A percentile compares a stretch with the other conserved stretches of the same genome.
phyloP scores from a whole-genome alignment of 2,888 invertebrate species.

The Pandemis heparana region DNA sequence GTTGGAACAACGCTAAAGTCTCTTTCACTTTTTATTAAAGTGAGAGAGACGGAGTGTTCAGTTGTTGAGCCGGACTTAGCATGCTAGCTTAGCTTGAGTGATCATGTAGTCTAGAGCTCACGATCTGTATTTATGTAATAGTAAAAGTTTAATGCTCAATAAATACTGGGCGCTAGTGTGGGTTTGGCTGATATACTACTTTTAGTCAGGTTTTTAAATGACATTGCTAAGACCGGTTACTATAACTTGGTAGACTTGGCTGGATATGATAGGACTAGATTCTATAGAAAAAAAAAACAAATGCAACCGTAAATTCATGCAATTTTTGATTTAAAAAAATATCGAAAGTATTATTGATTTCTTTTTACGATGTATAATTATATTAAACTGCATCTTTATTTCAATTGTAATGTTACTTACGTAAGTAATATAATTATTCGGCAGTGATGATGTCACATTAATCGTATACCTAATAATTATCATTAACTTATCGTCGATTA shows the following conservation, averaged over 20 bases:
- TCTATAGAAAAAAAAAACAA: not conserved
- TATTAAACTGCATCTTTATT: not conserved
- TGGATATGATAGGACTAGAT: not conserved
- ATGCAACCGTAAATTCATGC: not conserved
- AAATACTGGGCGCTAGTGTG: not conserved
- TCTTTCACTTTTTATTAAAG: not conserved
- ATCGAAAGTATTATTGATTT: too few relatives aligned
- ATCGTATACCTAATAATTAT: not conserved
- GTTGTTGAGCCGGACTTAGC: not conserved
- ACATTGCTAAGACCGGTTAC: constrained; percentile 7
- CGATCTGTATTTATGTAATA: constrained; percentile 14
- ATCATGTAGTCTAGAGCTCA: constrained; percentile 4
- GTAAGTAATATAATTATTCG: not conserved
- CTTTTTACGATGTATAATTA: too few relatives aligned
- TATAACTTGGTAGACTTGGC: not conserved
- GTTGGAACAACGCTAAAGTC: not conserved
- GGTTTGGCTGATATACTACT: constrained; percentile 3
- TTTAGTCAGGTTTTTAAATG: constrained; percentile 4
- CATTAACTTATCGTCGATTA: not conserved
- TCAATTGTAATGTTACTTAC: not conserved
- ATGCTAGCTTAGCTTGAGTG: constrained; percentile 8
- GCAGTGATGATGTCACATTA: not conserved
- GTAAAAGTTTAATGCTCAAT: constrained; percentile 7
- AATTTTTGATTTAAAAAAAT: not conserved
- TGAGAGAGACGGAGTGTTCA: not conserved